Base-by-base conservation (phyloP, 2,797 vertebrate species). In the Macroramphosus scolopax region DNA sequence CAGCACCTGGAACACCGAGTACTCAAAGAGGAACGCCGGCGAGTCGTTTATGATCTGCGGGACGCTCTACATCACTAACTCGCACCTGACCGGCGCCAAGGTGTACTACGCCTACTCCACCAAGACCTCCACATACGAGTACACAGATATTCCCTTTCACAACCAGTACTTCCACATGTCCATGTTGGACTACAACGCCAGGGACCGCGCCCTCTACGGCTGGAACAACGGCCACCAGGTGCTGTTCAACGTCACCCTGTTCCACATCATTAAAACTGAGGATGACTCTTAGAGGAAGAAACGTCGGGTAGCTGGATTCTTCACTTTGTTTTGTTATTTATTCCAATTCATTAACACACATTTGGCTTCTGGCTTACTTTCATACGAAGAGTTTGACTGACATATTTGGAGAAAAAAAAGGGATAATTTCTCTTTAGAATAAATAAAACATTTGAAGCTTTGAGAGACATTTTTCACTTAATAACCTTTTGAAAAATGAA, bases 221-320 rank as follows among this genome's bases (percentile, higher is more conserved):
- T 99, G 97, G 97, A 99, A 99, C 88, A 99, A 99, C 0, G 97
- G 97, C 32, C 97, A 99, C 82, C 97, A 99, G 82, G 92, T 99
- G 56, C 90, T 99, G 40, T 99, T 99, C 80, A 99, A 99, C 0
- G 94, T 99, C 39, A 99, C 97, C 1, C 92, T 98, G 81, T 99
- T 97, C 79, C 96, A 99, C 56, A 91, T 98, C 82, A 97, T 99
- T 86, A 96, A 96, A 83, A 98, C 95, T 0, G 93, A 97, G 57
- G 94, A 96, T 26, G 94, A 94, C 67, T 92, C 93, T 72, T 98
- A 94, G 71, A 72, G 44, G 3, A 3, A 41, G 46, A 15, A 26
- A 28, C 1, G 7, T 2, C 3, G 6, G 6, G 3, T 22, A 3
- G 6, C 20, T 3, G 6, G 20, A 22, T n/a, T n/a, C n/a, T n/a